phyloP scores from a whole-genome alignment of 92 coral and sea anemone genomes.

The Paragorgia papillata region DNA sequence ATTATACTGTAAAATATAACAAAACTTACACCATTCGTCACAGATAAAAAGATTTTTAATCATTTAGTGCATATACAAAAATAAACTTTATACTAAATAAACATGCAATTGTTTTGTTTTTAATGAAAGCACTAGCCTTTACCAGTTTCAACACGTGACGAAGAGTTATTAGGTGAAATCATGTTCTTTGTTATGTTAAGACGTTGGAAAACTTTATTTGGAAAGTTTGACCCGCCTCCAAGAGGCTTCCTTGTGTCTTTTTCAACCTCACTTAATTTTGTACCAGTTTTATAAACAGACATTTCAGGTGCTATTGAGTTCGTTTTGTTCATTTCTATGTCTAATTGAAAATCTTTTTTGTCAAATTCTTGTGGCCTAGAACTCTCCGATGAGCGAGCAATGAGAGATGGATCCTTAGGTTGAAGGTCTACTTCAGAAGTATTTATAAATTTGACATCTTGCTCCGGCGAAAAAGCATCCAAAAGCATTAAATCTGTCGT shows the following conservation, averaged over 20 bases:
- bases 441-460: not conserved
- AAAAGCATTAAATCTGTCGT: constrained; percentile 9
- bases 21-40: no score
- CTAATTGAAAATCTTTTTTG: not conserved
- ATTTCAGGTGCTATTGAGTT: not conserved
- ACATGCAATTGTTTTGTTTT: not conserved
- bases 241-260: not conserved
- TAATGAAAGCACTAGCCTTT: not conserved
- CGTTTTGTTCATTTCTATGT: not conserved
- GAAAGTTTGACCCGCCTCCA: not conserved
- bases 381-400: no score
- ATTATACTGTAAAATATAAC: no score
- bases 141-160: not conserved
- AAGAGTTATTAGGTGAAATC: not conserved
- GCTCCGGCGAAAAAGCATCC: constrained; percentile 5
- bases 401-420: not conserved
- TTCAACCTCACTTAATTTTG: not conserved
- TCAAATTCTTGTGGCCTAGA: no score
- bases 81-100: not conserved
- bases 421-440: not conserved
- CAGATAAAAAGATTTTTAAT: no score
- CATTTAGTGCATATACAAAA: not conserved
- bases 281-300: not conserved
- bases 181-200: not conserved
- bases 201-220: not conserved